These are phyloP conservation scores for Oryzias curvinotus DNA, from an alignment of 2,113 vertebrate species.

Conservation along the genomic window DNA sequence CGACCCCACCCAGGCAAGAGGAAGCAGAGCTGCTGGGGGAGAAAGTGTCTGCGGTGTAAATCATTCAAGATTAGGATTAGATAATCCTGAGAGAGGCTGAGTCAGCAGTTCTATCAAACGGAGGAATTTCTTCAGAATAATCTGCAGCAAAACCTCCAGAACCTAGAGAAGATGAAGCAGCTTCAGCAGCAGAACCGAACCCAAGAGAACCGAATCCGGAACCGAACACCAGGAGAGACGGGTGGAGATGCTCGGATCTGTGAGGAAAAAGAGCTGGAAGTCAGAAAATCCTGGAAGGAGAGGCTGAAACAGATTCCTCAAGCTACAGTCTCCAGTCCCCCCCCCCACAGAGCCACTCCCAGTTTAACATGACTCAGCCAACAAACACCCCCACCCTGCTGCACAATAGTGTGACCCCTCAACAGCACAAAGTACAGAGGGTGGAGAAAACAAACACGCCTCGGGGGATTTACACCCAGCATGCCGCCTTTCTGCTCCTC, in stretches of 20 bases:
- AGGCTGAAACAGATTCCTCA: too few relatives aligned
- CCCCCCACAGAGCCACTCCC: constrained; percentile 3
- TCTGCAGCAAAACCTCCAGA: not conserved
- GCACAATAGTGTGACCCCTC: constrained; percentile 21
- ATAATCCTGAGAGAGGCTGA: not conserved
- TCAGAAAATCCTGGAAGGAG: too few relatives aligned
- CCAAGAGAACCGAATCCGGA: too few relatives aligned
- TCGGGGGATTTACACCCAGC: constrained; percentile 26
- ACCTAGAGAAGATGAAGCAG: too few relatives aligned
- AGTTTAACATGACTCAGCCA: constrained; percentile 18
- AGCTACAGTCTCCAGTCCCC: not conserved
- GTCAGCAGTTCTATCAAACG: too few relatives aligned
- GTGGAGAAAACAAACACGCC: constrained; percentile 51
- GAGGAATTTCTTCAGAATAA: not conserved
- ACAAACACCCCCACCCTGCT: constrained; percentile 19
- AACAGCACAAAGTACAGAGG: constrained; percentile 14
- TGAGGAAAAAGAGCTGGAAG: too few relatives aligned
- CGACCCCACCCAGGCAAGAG: constrained; percentile 22
- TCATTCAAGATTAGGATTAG: not conserved
- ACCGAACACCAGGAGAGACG: too few relatives aligned
- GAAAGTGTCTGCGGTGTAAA: constrained; percentile 9
- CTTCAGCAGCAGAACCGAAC: too few relatives aligned
- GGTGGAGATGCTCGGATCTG: too few relatives aligned
- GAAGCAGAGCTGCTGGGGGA: constrained; percentile 2
- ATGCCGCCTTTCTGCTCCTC: not conserved